A percentile compares a stretch with the other conserved stretches of the same genome.
Conservation (phyloP, 2,797 vertebrate species). For the Thalassophryne amazonica region DNA sequence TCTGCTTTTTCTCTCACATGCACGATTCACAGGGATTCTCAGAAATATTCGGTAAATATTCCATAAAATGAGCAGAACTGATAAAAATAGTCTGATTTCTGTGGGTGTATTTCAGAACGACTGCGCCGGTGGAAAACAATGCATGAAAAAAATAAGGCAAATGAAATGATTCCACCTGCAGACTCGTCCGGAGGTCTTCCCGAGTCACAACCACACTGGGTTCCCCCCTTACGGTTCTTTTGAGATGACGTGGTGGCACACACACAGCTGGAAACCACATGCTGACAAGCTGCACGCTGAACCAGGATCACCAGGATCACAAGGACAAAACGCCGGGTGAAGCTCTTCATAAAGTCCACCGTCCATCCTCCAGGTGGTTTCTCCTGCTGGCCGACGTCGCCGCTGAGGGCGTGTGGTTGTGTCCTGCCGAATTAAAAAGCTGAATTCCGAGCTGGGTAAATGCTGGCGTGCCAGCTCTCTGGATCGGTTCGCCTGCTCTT, state of each 20-base stretch:
- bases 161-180: conserved; percentile 12
- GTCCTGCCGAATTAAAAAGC: too few relatives aligned
- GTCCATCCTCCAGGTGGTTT: too few relatives aligned
- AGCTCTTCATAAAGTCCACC: too few relatives aligned
- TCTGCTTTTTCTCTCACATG: conserved; percentile 35
- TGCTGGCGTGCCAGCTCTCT: background rate
- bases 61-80: conserved; percentile 60
- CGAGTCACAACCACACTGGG: conserved; percentile 27
- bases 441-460: too few relatives aligned
- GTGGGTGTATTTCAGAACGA: background rate
- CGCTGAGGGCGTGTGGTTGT: too few relatives aligned
- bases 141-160: background rate
- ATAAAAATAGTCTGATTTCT: conserved; percentile 51
- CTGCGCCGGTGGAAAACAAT: too few relatives aligned
- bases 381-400: too few relatives aligned
- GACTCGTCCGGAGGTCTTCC: conserved; percentile 46
- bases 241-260: conserved; percentile 27
- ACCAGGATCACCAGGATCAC: conserved; percentile 36
- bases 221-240: conserved; percentile 11
- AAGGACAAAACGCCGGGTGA: background rate
- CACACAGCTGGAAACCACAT: conserved; percentile 67
- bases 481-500: too few relatives aligned
- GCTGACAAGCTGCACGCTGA: conserved; percentile 29
- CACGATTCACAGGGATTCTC: conserved; percentile 40
- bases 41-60: conserved; percentile 44